Evolutionary conservation across 2,888 invertebrate genomes (phyloP).

Genomic region (Tryphoninae sp.): DNA sequence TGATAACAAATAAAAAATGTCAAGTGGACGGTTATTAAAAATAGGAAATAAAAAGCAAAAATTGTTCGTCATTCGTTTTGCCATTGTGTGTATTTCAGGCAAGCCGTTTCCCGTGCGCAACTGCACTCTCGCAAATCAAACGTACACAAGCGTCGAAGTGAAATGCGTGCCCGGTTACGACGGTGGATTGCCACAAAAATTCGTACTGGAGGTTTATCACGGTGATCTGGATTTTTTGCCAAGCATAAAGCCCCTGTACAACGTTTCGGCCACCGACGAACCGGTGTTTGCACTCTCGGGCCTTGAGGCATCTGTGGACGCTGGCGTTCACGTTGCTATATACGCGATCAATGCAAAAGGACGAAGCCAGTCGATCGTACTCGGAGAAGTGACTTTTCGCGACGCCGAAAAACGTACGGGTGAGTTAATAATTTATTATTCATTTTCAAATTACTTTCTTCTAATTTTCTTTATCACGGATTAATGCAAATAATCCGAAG

Average conservation of each 20-base stretch:
- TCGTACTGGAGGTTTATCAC: slow-evolving; percentile 90
- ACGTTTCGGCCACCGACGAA: slow-evolving; percentile 86
- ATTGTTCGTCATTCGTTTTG: not conserved
- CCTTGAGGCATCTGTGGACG: slow-evolving; percentile 87
- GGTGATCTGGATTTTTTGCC: slow-evolving; percentile 77
- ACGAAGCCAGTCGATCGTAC: slow-evolving; percentile 86
- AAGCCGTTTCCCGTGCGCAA: slow-evolving; percentile 93
- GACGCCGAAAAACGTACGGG: slow-evolving; percentile 91
- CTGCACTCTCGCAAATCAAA: slow-evolving; percentile 92
- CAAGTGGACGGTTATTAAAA: slow-evolving; percentile 12
- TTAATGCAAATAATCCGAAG: too few relatives aligned
- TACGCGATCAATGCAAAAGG: slow-evolving; percentile 93
- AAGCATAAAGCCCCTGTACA: slow-evolving; percentile 81
- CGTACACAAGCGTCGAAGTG: slow-evolving; percentile 91
- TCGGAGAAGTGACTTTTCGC: slow-evolving; percentile 90
- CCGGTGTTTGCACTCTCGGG: slow-evolving; percentile 90
- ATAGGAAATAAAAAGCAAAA: slow-evolving; percentile 9
- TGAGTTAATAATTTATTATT: slow-evolving; percentile 73
- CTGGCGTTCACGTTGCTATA: slow-evolving; percentile 89
- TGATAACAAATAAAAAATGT: not conserved
- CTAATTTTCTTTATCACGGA: not conserved
- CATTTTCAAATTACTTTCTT: not conserved
- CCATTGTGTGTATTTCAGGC: slow-evolving; percentile 82
- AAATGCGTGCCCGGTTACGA: slow-evolving; percentile 93
- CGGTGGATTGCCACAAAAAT: slow-evolving; percentile 93